Conservation (phyloP, 2,888 invertebrate species). For the Rhamnusium bicolor region DNA sequence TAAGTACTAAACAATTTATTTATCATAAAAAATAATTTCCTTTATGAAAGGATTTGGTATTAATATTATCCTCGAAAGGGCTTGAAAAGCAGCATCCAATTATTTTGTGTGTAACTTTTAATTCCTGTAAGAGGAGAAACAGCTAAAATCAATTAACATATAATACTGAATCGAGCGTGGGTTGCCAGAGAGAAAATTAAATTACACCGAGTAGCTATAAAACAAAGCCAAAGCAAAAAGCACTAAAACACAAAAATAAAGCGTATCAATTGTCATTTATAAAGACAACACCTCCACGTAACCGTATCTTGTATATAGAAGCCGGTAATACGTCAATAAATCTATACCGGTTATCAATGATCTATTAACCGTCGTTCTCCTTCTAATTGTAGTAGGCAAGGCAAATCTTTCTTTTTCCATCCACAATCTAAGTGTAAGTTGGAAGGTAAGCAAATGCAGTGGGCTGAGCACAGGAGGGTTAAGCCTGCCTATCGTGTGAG, state of each 20-base stretch:
- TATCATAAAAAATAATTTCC: no score
- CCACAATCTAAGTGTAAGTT: constrained; percentile 55
- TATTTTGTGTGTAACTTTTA: not conserved
- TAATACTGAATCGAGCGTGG: constrained; percentile 10
- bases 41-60: no score
- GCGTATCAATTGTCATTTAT: constrained; percentile 53
- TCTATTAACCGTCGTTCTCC: constrained; percentile 54
- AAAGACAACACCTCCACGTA: constrained; percentile 56
- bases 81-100: not conserved
- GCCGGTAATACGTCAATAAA: constrained; percentile 64
- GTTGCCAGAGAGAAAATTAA: constrained; percentile 6
- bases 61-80: not conserved
- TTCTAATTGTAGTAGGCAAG: constrained; percentile 26
- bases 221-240: constrained; percentile 21
- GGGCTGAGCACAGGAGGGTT: constrained; percentile 68
- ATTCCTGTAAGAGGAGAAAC: not conserved
- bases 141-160: constrained; percentile 12
- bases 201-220: constrained; percentile 17
- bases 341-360: constrained; percentile 62
- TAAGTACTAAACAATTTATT: no score
- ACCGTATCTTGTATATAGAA: constrained; percentile 58
- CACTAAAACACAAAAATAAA: constrained; percentile 38
- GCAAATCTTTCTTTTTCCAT: constrained; percentile 43
- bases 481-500: constrained; percentile 70
- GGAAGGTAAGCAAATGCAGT: constrained; percentile 67